Conservation (phyloP, 2,797 vertebrate species). For the Denticeps clupeoides region DNA sequence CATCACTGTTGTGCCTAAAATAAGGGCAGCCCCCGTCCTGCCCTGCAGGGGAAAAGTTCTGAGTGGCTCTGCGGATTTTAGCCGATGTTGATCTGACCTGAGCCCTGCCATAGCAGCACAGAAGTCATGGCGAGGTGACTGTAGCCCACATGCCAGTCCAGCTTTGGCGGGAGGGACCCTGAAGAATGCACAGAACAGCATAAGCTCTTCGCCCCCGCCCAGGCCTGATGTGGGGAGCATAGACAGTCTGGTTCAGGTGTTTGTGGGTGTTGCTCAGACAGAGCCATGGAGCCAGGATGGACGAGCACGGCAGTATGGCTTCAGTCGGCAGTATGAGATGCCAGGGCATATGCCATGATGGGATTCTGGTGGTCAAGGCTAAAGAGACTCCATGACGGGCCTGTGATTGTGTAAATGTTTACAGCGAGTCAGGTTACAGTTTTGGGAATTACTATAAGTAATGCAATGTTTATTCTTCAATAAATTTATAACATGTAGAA, state of each 20-base stretch:
- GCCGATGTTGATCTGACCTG: slow-evolving; percentile 14
- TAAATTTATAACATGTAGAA: too few relatives aligned
- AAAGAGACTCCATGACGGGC: slow-evolving; percentile 28
- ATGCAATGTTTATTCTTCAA: too few relatives aligned
- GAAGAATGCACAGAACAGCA: slow-evolving; percentile 56
- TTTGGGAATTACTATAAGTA: too few relatives aligned
- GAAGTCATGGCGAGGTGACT: neutral
- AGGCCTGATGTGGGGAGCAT: too few relatives aligned
- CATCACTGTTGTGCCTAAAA: slow-evolving; percentile 21
- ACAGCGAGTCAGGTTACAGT: slow-evolving; percentile 1
- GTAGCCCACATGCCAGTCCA: slow-evolving; percentile 54
- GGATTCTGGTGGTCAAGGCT: slow-evolving; percentile 67
- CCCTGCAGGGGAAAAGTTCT: slow-evolving; percentile 21
- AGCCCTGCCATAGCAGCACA: neutral
- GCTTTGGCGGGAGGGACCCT: slow-evolving; percentile 44
- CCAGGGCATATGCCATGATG: slow-evolving; percentile 67
- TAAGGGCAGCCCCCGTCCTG: slow-evolving; percentile 10
- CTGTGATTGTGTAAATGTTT: neutral
- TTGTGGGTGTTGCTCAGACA: slow-evolving; percentile 70
- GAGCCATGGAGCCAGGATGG: slow-evolving; percentile 64
- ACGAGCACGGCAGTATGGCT: slow-evolving; percentile 69
- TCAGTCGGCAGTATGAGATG: slow-evolving; percentile 66
- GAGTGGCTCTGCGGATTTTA: slow-evolving; percentile 29
- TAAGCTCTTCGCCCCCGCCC: slow-evolving; percentile 56
- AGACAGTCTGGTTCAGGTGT: slow-evolving; percentile 73